phyloP scores from a whole-genome alignment of 2,888 invertebrate genomes.

The Branchinecta sandiegonensis region DNA sequence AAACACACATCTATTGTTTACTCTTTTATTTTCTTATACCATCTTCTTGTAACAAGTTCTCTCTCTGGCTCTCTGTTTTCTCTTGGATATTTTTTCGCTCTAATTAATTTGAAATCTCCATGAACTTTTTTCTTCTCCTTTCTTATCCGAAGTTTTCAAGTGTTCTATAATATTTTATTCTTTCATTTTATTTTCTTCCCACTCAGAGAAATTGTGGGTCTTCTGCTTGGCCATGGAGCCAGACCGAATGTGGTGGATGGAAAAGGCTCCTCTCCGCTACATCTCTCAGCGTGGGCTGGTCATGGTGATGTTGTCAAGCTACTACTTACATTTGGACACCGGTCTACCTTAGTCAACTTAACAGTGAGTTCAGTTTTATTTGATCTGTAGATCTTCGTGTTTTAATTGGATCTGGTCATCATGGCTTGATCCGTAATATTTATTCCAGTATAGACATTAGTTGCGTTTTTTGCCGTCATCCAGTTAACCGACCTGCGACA shows the following conservation, averaged over 20 bases:
- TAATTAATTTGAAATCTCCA: no score
- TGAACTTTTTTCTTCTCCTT: constrained; percentile 21
- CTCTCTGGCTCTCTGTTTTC: no score
- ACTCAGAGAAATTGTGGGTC: constrained; percentile 63
- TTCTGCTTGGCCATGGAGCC: constrained; percentile 69
- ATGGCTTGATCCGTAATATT: no score
- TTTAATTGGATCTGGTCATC: no score
- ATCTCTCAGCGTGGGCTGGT: constrained; percentile 88
- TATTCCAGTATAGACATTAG: no score
- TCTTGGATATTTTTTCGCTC: no score
- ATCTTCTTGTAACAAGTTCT: no score
- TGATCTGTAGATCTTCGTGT: no score
- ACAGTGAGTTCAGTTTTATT: constrained; percentile 43
- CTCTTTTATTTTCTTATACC: no score
- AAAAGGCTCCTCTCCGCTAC: constrained; percentile 80
- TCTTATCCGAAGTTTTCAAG: constrained; percentile 23
- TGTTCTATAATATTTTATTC: not conserved
- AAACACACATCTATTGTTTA: no score
- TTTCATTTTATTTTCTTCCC: constrained; percentile 22
- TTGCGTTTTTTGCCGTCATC: no score
- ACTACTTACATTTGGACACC: constrained; percentile 63
- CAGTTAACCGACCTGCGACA: no score
- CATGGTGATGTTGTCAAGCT: constrained; percentile 72
- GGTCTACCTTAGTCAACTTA: constrained; percentile 68
- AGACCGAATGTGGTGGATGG: constrained; percentile 75